Evolutionary conservation across 2,797 vertebrate species (phyloP), one percentile per base, ranked within the genome.

Genomic region (Labeo calbasu): DNA sequence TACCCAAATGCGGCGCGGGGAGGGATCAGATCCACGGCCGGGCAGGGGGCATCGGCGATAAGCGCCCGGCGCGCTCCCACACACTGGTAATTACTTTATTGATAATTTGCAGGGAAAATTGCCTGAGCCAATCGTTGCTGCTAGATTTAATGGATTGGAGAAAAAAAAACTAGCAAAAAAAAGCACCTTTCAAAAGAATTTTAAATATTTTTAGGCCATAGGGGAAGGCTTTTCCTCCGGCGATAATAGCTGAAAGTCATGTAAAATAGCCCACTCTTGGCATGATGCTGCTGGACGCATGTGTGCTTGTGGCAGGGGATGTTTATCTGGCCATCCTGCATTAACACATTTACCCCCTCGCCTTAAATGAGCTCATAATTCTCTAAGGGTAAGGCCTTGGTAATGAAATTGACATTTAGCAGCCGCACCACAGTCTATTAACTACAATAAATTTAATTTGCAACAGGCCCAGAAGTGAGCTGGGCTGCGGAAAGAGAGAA

Each of bases 21-120:
- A 91, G 91, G 94, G 94, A 95, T 95, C 93, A 91, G 93, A 95
- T 95, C 94, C 92, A 85, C 80, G 83, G 88, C 14, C 89, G 79
- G 89, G 63, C 81, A 94, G 94, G 93, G 94, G 94, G 94, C 93
- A 94, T 90, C n/a, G 68, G 89, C 79, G 95, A 96, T 96, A 96
- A 96, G 94, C 92, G 89, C 89, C 89, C 91, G 86, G 92, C 83
- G 63, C 40, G 59, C 89, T 92, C 93, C 92, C 90, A 94, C 94
- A 94, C 92, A 90, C 93, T 91, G 93, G 94, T 96, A 95, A 96
- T 96, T 96, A 95, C 94, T 95, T 94, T 93, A 96, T 96, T 96
- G 95, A 95, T 95, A 95, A 96, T 95, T 94, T 94, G 91, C 91
- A 88, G 88, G 92, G 92, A 93, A 95, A 94, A 94, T 87, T 90